phyloP scores from a whole-genome alignment of 1,140 invertebrate species.

The Bombus waltoni region DNA sequence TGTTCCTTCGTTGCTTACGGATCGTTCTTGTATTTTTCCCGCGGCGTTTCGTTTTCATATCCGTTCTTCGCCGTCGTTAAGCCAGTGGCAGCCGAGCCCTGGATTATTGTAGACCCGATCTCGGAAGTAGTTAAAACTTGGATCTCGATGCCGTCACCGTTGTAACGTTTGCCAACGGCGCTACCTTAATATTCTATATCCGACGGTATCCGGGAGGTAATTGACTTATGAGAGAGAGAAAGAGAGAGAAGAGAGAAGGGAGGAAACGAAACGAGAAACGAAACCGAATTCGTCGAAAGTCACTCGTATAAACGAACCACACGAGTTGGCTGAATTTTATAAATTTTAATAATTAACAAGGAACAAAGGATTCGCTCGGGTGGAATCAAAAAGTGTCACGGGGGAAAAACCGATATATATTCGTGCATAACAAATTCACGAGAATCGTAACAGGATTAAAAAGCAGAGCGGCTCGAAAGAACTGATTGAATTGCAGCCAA shows the following conservation, averaged over 20 bases:
- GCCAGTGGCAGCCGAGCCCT: constrained; percentile 23
- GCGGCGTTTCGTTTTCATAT: constrained; percentile 25
- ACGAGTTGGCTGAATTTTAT: neutral
- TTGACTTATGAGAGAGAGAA: constrained; percentile 52
- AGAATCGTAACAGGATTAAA: constrained; percentile 43
- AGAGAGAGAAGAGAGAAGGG: neutral
- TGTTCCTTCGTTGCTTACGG: constrained; percentile 10
- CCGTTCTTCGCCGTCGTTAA: constrained; percentile 49
- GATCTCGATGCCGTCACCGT: constrained; percentile 38
- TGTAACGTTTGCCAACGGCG: constrained; percentile 49
- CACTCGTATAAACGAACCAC: neutral
- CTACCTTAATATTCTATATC: constrained; percentile 70
- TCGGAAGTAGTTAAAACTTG: constrained; percentile 72
- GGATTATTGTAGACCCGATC: constrained; percentile 67
- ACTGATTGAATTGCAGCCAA: constrained; percentile 35
- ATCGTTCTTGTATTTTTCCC: constrained; percentile 37
- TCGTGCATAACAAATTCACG: neutral
- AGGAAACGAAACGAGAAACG: neutral
- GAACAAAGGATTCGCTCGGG: no score
- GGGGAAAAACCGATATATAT: neutral
- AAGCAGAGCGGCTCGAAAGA: neutral
- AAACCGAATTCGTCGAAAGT: neutral
- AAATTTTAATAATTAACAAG: neutral
- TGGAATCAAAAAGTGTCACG: neutral
- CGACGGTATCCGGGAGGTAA: constrained; percentile 60